Conservation (phyloP, 1,140 invertebrate genomes). For the Aphis gossypii region DNA sequence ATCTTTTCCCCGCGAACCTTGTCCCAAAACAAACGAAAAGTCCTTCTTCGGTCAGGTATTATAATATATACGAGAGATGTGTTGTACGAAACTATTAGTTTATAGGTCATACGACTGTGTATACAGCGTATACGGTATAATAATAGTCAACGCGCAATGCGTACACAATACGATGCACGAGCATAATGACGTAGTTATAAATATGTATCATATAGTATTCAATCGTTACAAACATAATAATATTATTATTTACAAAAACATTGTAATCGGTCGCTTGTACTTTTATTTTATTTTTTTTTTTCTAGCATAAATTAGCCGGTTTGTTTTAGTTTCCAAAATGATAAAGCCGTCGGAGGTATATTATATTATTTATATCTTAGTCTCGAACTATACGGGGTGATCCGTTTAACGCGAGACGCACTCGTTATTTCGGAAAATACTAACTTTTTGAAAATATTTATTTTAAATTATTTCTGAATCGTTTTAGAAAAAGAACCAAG, state of each 20-base stretch:
- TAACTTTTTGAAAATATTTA: no score
- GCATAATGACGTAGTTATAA: background rate
- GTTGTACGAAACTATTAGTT: background rate
- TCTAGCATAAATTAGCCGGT: background rate
- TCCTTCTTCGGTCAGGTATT: background rate
- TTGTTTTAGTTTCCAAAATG: constrained; percentile 10
- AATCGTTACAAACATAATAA: background rate
- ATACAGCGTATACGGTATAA: no score
- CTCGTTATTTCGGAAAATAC: no score
- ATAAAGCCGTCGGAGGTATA: background rate
- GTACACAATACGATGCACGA: background rate
- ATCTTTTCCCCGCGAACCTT: background rate
- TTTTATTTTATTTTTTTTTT: background rate
- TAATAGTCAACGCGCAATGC: background rate
- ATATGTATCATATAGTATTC: background rate
- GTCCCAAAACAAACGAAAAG: background rate
- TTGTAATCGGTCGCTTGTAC: background rate
- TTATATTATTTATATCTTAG: constrained; percentile 7
- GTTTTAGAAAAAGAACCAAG: no score
- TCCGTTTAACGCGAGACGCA: no score
- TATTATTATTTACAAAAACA: background rate
- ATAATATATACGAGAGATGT: background rate
- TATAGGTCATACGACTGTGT: no score
- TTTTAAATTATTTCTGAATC: no score
- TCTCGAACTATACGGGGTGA: background rate